A percentile compares a stretch with the other conserved stretches of the same genome.
Conservation (phyloP, 2,888 invertebrate genomes). For the Erebia ligea region DNA sequence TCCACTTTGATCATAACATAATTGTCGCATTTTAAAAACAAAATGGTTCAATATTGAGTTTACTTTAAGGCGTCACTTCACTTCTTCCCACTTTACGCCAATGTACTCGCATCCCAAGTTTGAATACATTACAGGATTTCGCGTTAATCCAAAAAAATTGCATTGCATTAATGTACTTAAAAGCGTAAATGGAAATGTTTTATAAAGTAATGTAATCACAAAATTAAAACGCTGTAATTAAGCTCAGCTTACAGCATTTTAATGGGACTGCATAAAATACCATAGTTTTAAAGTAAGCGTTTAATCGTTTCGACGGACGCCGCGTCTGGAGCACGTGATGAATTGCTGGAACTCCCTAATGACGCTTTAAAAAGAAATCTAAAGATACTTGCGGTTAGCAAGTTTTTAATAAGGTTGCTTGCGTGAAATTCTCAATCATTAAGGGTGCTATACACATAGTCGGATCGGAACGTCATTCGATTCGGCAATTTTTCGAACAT, state of each 20-base stretch:
- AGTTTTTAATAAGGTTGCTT: conserved; percentile 2
- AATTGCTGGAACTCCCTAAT: conserved; percentile 19
- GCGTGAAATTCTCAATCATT: not conserved
- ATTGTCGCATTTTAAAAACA: too few relatives aligned
- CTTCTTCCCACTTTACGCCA: not conserved
- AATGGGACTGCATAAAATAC: conserved; percentile 10
- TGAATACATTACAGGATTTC: not conserved
- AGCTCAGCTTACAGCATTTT: conserved; percentile 10
- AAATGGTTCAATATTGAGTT: too few relatives aligned
- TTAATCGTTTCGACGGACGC: conserved; percentile 18
- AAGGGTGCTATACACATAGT: too few relatives aligned
- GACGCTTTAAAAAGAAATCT: conserved; percentile 17
- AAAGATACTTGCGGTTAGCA: conserved; percentile 10
- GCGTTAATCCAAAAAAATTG: not conserved
- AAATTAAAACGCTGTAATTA: conserved; percentile 12
- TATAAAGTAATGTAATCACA: conserved; percentile 7
- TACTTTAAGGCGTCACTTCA: not conserved
- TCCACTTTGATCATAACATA: too few relatives aligned
- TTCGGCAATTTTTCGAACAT: too few relatives aligned
- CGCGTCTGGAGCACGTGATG: conserved; percentile 19
- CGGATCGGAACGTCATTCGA: too few relatives aligned
- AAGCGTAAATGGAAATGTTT: not conserved
- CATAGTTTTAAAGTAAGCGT: conserved; percentile 16
- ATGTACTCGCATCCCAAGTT: not conserved
- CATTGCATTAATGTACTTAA: not conserved